Base-by-base conservation (phyloP, 2,888 invertebrate genomes). In the Magallana nippona region DNA sequence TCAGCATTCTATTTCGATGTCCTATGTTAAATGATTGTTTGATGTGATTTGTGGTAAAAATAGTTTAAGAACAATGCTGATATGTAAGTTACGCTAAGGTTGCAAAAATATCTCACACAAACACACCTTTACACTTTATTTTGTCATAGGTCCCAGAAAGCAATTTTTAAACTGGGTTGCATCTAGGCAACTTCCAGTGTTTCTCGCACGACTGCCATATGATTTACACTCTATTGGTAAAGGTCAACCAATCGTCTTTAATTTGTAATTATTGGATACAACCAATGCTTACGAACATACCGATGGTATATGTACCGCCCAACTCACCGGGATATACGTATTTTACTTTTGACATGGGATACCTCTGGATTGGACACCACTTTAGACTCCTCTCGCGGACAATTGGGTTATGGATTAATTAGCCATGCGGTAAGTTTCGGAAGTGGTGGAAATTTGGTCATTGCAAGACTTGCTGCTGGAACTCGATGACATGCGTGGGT, bases 171-270 rank as follows among this genome's bases (percentile, higher is more conserved):
- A 63, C 63, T 27, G 13, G 13, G 27, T 22, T 11, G 13, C 22
- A 8, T 10, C 22, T 63, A 22, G 63, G 22, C 22, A 27, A 10
- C 22, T 13, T 1, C 22, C 63, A 11, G 78, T 80, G 5, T 83
- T 83, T 44, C 80, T 78, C 71, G 71, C 83, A 10, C 80, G 77
- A 17, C 55, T 83, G 32, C 55, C 80, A 3, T 27, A 71, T 17
- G 57, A 83, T 56, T 32, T 77, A 3, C 56, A 80, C 11, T 19
- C 80, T 17, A 10, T 83, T 17, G 80, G 83, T 2, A 57, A 56
- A 13, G 57, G 71, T 10, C 80, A 83, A 13, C 19, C 83, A 27
- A 83, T 83, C 10, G 32, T 83, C 8, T 83, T 83, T 55, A 80
- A 83, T 71, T 19, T n/a, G 2, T 60, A 57, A 17, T 8, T 62